Percentiles rank a stretch among this genome's conserved stretches.
Conservation (phyloP, 1,140 invertebrate species). For the Lethocerus indicus region DNA sequence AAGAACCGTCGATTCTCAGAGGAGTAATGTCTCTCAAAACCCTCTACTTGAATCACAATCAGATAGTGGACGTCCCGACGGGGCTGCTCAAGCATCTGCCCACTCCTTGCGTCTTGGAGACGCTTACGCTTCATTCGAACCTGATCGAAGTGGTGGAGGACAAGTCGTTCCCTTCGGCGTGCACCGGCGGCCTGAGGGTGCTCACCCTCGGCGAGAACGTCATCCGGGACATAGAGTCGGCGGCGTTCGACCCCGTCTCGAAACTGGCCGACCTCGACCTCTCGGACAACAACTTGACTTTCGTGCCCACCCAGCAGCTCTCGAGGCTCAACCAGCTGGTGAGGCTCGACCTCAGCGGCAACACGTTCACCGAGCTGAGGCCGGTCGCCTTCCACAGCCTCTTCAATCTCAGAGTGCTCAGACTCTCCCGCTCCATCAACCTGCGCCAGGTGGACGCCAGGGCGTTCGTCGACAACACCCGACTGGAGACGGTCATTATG, state of each 20-base stretch:
- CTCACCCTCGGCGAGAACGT: constrained; percentile 53
- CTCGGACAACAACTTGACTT: constrained; percentile 63
- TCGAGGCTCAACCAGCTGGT: constrained; percentile 55
- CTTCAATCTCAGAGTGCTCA: constrained; percentile 53
- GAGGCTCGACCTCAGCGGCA: constrained; percentile 53
- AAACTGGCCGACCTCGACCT: constrained; percentile 54
- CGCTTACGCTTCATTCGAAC: constrained; percentile 51
- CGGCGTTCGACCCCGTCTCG: constrained; percentile 46
- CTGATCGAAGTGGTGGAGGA: constrained; percentile 46
- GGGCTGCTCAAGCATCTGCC: constrained; percentile 34
- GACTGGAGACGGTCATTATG: constrained; percentile 56
- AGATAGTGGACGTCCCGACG: constrained; percentile 53
- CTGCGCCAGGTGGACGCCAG: constrained; percentile 24
- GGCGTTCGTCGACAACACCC: constrained; percentile 68
- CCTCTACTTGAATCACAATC: constrained; percentile 54
- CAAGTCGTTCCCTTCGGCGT: constrained; percentile 39
- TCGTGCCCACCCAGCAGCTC: constrained; percentile 52
- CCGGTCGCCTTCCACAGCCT: constrained; percentile 62
- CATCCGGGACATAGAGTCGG: constrained; percentile 43
- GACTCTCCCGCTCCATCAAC: constrained; percentile 34
- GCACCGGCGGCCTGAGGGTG: constrained; percentile 38
- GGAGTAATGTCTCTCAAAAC: constrained; percentile 46
- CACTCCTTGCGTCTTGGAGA: constrained; percentile 36
- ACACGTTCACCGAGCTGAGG: constrained; percentile 48
- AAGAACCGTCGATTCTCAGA: constrained; percentile 47